Conservation (phyloP, 2,113 vertebrate species). For the Leptodactylus fuscus region DNA sequence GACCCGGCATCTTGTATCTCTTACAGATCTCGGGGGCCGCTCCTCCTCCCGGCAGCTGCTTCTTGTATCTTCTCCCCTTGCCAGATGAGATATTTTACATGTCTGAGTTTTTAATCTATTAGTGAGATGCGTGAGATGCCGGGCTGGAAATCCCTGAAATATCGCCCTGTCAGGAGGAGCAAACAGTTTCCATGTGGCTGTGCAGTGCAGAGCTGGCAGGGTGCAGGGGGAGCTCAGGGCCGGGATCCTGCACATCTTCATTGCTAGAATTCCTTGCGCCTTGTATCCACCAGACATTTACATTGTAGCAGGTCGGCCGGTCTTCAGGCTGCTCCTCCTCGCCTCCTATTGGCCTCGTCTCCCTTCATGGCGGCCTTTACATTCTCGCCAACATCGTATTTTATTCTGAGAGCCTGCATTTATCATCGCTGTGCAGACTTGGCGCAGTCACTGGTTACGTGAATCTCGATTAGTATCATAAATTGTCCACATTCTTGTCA, state of each 20-base stretch:
- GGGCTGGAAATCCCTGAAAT: constrained; percentile 19
- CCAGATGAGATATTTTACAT: not conserved
- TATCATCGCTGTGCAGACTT: not conserved
- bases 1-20: fast-evolving
- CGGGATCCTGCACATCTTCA: not conserved
- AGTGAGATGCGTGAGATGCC: not conserved
- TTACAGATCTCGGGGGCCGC: not conserved
- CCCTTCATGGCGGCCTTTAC: not conserved
- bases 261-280: constrained; percentile 28
- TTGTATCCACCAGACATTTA: not conserved
- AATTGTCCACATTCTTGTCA: not conserved
- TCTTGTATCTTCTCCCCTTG: not conserved
- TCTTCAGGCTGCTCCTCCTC: not conserved
- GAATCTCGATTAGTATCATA: too few species aligned
- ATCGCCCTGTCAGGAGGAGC: constrained; percentile 31
- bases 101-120: not conserved
- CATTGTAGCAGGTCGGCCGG: not conserved
- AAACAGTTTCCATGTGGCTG: not conserved
- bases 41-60: not conserved
- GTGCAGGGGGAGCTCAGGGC: constrained; percentile 5
- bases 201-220: constrained; percentile 8
- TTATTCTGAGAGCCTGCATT: not conserved
- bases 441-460: not conserved
- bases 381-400: not conserved
- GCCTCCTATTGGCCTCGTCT: not conserved